Evolutionary conservation across 1,140 invertebrate genomes (phyloP).

Genomic region (Cyclargus thomasi): DNA sequence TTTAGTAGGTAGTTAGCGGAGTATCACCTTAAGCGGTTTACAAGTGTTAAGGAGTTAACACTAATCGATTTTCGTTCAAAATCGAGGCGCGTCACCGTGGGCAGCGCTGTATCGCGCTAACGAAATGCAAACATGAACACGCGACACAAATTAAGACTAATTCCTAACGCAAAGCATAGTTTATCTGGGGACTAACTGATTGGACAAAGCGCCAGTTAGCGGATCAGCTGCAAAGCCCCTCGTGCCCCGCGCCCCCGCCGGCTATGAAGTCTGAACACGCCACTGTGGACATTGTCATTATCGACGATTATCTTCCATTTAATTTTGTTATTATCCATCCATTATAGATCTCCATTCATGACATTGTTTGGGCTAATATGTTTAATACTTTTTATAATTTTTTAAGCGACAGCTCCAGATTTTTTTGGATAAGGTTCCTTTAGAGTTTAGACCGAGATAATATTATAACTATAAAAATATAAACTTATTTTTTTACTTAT

Average conservation of each 20-base stretch:
- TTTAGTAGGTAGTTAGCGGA: neutral
- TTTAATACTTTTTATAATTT: neutral
- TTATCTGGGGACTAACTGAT: conserved; percentile 69
- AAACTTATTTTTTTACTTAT: no score
- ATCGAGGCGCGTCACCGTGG: conserved; percentile 15
- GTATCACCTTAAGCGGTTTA: neutral
- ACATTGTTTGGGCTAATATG: neutral
- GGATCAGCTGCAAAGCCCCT: conserved; percentile 31
- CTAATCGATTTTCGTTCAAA: conserved; percentile 1
- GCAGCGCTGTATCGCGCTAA: conserved; percentile 51
- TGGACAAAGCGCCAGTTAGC: conserved; percentile 58
- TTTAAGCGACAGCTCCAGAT: no score
- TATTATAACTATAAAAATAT: no score
- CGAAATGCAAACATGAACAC: conserved; percentile 63
- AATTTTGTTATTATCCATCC: neutral
- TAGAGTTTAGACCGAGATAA: no score
- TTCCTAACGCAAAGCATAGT: conserved; percentile 64
- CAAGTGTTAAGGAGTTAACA: neutral
- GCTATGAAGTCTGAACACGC: neutral
- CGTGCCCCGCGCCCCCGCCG: neutral
- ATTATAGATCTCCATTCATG: neutral
- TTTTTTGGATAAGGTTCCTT: no score
- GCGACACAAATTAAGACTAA: conserved; percentile 72
- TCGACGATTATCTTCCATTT: neutral
- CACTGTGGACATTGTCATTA: conserved; percentile 10